Evolutionary conservation across 2,888 invertebrate genomes (phyloP).

Genomic region (Magallana nippona): DNA sequence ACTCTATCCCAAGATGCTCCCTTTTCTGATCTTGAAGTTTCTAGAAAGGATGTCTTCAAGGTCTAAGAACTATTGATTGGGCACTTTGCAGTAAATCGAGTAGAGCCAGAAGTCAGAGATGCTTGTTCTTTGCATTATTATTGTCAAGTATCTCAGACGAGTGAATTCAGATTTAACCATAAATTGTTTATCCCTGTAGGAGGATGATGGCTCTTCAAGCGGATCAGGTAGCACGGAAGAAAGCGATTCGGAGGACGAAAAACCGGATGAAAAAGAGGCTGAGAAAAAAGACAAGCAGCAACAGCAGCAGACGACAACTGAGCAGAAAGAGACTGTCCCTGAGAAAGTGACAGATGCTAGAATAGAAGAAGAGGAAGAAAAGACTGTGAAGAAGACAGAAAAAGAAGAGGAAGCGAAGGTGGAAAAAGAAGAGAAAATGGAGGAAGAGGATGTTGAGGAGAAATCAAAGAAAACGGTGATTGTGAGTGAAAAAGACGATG

Average conservation of each 20-base stretch:
- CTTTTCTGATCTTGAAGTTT: too few species aligned
- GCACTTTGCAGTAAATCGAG: neutral
- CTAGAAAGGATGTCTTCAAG: neutral
- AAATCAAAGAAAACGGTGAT: neutral
- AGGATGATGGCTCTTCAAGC: neutral
- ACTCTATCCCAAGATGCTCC: too few species aligned
- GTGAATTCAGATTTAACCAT: neutral
- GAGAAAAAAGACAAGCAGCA: neutral
- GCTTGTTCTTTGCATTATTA: too few species aligned
- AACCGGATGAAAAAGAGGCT: neutral
- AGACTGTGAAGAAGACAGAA: neutral
- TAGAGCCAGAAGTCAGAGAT: too few species aligned
- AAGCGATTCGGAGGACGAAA: neutral
- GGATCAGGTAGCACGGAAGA: neutral
- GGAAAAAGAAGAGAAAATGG: conserved; percentile 24
- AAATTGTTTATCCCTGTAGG: neutral
- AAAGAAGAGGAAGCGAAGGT: neutral
- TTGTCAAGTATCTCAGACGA: neutral
- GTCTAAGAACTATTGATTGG: conserved; percentile 1
- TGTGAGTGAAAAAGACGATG: neutral
- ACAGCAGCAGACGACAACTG: neutral
- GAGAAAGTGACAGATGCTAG: neutral
- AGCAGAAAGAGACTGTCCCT: neutral
- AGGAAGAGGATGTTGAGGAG: neutral
- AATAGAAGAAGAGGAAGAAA: conserved; percentile 31